A percentile compares a stretch with the other conserved stretches of the same genome.
Evolutionary conservation across 2,797 vertebrate genomes (phyloP).

Genomic region (Parotocinclus haroldoi): DNA sequence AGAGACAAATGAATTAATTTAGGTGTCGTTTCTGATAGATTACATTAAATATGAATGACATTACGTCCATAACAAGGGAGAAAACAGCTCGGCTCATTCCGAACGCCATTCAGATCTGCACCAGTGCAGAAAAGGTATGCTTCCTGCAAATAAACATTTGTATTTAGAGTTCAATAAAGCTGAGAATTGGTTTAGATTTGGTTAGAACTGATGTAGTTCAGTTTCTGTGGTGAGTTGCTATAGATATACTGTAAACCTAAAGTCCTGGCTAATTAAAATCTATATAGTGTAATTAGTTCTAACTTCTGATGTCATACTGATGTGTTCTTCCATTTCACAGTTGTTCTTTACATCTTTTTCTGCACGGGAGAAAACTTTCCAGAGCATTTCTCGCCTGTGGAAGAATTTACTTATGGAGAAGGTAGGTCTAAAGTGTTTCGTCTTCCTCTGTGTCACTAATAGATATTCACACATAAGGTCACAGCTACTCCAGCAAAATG

Average conservation of each 20-base stretch:
- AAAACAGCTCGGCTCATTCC: conserved; percentile 91
- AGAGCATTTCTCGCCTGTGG: conserved; percentile 87
- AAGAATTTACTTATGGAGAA: conserved; percentile 86
- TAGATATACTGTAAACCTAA: background rate
- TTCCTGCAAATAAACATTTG: too few relatives aligned
- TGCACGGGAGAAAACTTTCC: conserved; percentile 87
- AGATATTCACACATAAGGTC: too few relatives aligned
- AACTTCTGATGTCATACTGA: background rate
- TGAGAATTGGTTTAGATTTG: too few relatives aligned
- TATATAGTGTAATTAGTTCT: too few relatives aligned
- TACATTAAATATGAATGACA: conserved; percentile 78
- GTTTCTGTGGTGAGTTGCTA: too few relatives aligned
- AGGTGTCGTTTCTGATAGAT: conserved; percentile 68
- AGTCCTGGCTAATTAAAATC: too few relatives aligned
- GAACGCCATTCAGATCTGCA: conserved; percentile 89
- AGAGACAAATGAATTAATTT: background rate
- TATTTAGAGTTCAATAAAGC: too few relatives aligned
- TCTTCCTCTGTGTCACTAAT: background rate
- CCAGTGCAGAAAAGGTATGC: conserved; percentile 81
- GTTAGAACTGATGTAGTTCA: too few relatives aligned
- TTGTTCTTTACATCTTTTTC: conserved; percentile 91
- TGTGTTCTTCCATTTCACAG: conserved; percentile 56
- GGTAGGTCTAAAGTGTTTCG: conserved; percentile 63
- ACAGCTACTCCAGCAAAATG: too few relatives aligned
- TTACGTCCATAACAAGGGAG: conserved; percentile 83